Base-by-base conservation (phyloP, 2,797 vertebrate genomes). In the Manis pentadactyla region DNA sequence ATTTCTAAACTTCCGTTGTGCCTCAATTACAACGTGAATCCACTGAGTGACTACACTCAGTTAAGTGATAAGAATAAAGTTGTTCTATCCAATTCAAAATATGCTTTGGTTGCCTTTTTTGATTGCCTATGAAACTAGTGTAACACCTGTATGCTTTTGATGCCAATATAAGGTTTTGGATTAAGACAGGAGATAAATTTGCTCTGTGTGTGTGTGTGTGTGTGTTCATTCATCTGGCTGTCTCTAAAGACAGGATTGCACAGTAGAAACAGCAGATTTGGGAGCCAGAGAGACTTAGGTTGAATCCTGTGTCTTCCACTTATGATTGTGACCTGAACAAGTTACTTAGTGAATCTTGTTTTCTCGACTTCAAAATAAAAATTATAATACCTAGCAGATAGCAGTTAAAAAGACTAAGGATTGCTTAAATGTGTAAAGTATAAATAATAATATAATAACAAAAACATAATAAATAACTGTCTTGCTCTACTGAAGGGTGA, bases 61-160 rank as follows among this genome's bases (percentile, higher is more conserved):
- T 74, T 55, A 90, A 77, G 27, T 75, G 75, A 69, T 37, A 93
- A 74, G 57, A 97, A 86, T 53, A 93, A 94, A 81, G 6, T 19
- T 59, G 49, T 93, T 79, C 61, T 92, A 42, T 42, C 27, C 27
- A 31, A 63, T 59, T 88, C 82, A 84, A 23, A 88, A 87, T 49
- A 66, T 9, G 2, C 25, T 88, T 93, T 81, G 82, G 34, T 91
- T 39, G 57, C 6, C 29, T 49, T 66, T 66, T 90, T 59, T 51
- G 63, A 63, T 93, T 78, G 86, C 51, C 57, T 86, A 21, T 82
- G 19, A 69, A 93, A 87, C 78, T 73, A 96, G 29, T 79, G 95
- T 14, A 75, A 53, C 10, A 46, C 42, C 69, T 89, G 37, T 77
- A 57, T 89, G 34, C 13, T 92, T 96, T 87, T 61, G 51, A 87